Percentiles rank a stretch among this genome's conserved stretches.
Conservation (phyloP, 2,888 invertebrate species). For the Eupithecia subfuscata region DNA sequence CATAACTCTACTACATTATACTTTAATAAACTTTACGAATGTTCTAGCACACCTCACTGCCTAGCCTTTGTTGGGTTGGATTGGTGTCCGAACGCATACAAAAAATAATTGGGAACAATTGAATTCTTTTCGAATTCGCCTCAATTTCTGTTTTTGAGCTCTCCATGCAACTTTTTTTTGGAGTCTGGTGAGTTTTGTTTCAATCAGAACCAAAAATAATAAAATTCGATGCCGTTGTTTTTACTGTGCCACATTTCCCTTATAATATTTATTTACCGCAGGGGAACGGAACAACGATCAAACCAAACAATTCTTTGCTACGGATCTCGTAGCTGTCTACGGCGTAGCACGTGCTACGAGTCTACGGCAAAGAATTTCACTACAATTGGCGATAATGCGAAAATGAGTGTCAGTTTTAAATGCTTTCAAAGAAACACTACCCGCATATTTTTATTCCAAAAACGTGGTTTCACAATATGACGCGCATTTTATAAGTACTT, state of each 20-base stretch:
- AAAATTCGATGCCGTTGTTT: neutral
- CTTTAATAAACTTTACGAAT: neutral
- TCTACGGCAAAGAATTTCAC: neutral
- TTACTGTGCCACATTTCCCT: neutral
- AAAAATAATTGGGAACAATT: slow-evolving; percentile 13
- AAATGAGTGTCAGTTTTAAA: neutral
- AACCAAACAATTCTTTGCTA: neutral
- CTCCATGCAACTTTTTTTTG: neutral
- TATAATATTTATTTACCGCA: neutral
- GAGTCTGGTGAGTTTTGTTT: neutral
- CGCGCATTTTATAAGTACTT: too few species aligned
- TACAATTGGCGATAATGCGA: neutral
- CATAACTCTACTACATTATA: neutral
- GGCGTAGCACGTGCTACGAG: neutral
- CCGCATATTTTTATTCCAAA: too few species aligned
- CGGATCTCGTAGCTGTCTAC: neutral
- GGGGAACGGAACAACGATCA: neutral
- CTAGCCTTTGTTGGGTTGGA: neutral
- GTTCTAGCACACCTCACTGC: neutral
- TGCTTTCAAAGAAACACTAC: too few species aligned
- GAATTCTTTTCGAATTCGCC: neutral
- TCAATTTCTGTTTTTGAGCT: neutral
- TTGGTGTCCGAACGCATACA: neutral
- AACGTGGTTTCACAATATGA: too few species aligned
- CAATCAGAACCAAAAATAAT: neutral